A percentile compares a stretch with the other conserved stretches of the same genome.
Conservation (phyloP, 1,140 invertebrate genomes). For the Drosophila repletoides region DNA sequence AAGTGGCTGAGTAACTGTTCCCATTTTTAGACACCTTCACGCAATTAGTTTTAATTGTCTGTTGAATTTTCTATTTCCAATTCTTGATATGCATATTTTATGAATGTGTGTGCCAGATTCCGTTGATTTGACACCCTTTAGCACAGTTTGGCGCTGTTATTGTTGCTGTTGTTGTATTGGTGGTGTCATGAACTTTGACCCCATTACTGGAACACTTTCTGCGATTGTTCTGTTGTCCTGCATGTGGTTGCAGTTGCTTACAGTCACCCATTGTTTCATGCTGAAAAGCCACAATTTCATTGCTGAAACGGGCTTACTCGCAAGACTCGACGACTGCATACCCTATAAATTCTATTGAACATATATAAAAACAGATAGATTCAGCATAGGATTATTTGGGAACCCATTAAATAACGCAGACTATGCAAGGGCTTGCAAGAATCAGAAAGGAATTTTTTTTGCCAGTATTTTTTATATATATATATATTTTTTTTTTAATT, state of each 20-base stretch:
- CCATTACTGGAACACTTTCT: conserved; percentile 17
- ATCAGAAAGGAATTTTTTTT: no score
- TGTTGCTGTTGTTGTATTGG: not conserved
- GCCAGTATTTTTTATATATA: no score
- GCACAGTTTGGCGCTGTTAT: not conserved
- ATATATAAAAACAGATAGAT: no score
- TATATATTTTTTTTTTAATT: no score
- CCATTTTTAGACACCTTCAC: no score
- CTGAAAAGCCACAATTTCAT: conserved; percentile 19
- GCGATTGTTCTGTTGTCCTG: conserved; percentile 16
- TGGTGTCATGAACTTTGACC: conserved; percentile 41
- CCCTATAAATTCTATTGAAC: not conserved
- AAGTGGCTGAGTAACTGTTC: no score
- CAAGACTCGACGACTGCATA: not conserved
- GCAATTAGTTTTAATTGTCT: conserved; percentile 28
- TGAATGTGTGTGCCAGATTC: no score
- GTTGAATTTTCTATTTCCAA: conserved; percentile 18
- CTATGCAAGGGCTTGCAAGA: no score
- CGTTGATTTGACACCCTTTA: conserved; percentile 8
- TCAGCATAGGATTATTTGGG: no score
- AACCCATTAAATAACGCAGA: no score
- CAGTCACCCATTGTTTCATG: conserved; percentile 25
- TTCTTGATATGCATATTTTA: conserved; percentile 15
- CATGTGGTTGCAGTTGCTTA: conserved; percentile 21
- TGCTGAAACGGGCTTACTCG: not conserved